These are phyloP conservation scores for Megaceryle maxima DNA, from an alignment of 2,113 vertebrate genomes.

Conservation along the genomic window DNA sequence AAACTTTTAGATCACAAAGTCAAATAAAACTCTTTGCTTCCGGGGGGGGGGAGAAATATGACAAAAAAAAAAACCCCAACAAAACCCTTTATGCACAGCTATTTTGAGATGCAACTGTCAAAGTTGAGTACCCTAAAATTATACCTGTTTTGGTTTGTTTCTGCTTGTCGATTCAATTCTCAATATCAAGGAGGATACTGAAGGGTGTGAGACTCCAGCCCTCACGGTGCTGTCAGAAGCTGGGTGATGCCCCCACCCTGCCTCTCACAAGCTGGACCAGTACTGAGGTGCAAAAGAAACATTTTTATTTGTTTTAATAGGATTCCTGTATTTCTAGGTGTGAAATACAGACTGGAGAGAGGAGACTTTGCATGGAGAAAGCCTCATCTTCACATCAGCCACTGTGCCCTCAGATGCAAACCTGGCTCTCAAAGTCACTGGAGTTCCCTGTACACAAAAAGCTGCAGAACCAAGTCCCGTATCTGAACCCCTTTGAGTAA, in stretches of 20 bases:
- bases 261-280: neutral
- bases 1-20: conserved; percentile 29
- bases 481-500: neutral
- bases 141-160: conserved; percentile 7
- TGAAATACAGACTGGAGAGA: neutral
- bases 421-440: neutral
- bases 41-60: neutral
- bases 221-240: neutral
- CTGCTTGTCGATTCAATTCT: conserved; percentile 27
- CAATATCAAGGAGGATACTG: neutral
- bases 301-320: neutral
- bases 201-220: neutral
- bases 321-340: neutral
- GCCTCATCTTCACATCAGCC: neutral
- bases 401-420: neutral
- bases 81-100: neutral
- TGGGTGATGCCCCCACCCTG: neutral
- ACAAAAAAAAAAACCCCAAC: neutral
- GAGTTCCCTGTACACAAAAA: neutral
- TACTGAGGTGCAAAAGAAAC: neutral
- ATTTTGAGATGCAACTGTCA: neutral
- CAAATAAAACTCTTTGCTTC: conserved; percentile 8
- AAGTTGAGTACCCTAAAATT: conserved; percentile 10
- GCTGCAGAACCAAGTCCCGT: neutral
- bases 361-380: neutral